These are phyloP conservation scores for Seira sanloemensis DNA, from an alignment of 2,888 invertebrate genomes.

Conservation along the genomic window DNA sequence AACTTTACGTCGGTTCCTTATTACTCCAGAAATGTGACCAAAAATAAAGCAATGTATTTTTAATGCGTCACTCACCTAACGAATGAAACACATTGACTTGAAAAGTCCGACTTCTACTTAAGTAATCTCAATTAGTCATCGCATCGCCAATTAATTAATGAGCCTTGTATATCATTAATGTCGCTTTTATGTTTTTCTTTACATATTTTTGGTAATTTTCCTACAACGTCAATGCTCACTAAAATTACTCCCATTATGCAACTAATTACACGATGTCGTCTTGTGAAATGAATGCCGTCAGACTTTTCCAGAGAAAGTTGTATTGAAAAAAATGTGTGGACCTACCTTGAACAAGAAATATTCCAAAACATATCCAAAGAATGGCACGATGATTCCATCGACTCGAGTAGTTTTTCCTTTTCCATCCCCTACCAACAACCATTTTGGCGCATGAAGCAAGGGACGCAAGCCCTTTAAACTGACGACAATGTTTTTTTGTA, in stretches of 20 bases:
- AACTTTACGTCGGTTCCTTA: too few species aligned
- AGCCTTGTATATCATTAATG: too few species aligned
- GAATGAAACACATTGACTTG: too few species aligned
- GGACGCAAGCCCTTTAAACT: conserved; percentile 16
- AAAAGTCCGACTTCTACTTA: too few species aligned
- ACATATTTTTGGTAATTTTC: not conserved
- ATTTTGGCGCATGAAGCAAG: conserved; percentile 55
- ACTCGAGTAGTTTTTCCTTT: conserved; percentile 16
- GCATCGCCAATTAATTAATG: too few species aligned
- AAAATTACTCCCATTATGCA: not conserved
- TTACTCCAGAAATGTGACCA: too few species aligned
- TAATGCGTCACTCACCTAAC: too few species aligned
- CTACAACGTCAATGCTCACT: not conserved
- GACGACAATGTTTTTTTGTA: not conserved
- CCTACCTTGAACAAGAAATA: conserved; percentile 60
- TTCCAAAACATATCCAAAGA: conserved; percentile 57
- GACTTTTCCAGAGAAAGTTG: too few species aligned
- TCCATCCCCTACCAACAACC: conserved; percentile 55
- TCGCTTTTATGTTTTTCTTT: too few species aligned
- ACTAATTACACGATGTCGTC: not conserved
- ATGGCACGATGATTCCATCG: conserved; percentile 40
- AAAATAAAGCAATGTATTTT: too few species aligned
- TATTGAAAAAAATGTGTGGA: not conserved
- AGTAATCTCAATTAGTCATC: too few species aligned
- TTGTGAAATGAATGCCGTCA: too few species aligned